These are phyloP conservation scores for Oreamnos americanus DNA, from an alignment of 2,113 vertebrate species.

Conservation along the genomic window DNA sequence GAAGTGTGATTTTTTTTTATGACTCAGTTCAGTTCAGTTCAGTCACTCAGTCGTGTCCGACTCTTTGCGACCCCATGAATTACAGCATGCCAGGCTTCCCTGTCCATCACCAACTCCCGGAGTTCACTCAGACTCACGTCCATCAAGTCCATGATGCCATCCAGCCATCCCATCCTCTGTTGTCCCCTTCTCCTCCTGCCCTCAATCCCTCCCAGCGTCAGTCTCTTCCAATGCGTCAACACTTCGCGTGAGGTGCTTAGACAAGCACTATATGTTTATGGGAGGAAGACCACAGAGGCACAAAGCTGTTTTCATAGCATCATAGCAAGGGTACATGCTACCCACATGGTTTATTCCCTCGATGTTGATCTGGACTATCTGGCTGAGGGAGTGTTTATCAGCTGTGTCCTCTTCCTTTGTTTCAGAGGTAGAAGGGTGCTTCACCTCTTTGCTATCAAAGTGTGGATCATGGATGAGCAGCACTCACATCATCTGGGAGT, in stretches of 20 bases:
- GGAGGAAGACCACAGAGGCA: neutral
- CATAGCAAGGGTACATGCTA: neutral
- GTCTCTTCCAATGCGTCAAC: too few species aligned
- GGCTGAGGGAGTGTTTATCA: neutral
- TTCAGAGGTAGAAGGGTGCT: neutral
- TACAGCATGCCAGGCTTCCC: too few species aligned
- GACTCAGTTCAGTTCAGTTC: too few species aligned
- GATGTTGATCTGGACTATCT: neutral
- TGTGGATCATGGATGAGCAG: neutral
- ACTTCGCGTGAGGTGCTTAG: neutral
- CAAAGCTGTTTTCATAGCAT: neutral
- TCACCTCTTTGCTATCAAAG: neutral
- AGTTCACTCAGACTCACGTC: too few species aligned
- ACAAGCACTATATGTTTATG: neutral
- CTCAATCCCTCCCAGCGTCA: too few species aligned
- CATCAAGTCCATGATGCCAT: rapidly evolving
- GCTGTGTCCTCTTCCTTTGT: neutral
- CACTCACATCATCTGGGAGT: neutral
- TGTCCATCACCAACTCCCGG: too few species aligned
- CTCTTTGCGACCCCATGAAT: too few species aligned
- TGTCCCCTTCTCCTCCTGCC: too few species aligned
- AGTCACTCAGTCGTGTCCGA: rapidly evolving
- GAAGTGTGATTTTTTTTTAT: neutral
- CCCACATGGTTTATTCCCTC: neutral
- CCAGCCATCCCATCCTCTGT: too few species aligned